phyloP scores from a whole-genome alignment of 2,113 vertebrate species.

The Colossoma macropomum region DNA sequence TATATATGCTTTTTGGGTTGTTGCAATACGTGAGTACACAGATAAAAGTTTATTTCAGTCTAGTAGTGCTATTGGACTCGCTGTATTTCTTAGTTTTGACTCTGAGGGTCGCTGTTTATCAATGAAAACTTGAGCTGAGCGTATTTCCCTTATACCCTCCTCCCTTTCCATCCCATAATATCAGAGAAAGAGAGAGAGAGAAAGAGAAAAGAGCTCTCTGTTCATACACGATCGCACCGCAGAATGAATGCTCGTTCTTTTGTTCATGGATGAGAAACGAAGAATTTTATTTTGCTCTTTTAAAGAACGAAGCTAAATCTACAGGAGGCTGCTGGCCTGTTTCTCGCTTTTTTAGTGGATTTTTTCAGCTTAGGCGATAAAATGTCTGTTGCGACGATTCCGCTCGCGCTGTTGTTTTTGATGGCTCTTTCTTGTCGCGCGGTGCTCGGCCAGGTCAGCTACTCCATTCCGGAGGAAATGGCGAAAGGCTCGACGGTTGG shows the following conservation, averaged over 20 bases:
- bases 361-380: neutral
- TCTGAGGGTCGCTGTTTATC: conserved; percentile 53
- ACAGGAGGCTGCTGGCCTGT: neutral
- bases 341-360: neutral
- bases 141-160: neutral
- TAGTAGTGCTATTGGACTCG: no score
- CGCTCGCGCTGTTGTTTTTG: neutral
- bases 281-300: neutral
- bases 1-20: no score
- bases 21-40: no score
- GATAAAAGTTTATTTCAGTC: no score
- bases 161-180: conserved; percentile 10
- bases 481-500: conserved; percentile 32
- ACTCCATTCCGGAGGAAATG: conserved; percentile 42
- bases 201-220: neutral
- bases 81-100: conserved; percentile 13
- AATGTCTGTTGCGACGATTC: neutral
- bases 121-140: neutral
- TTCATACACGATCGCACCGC: neutral
- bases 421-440: neutral
- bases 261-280: neutral
- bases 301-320: neutral
- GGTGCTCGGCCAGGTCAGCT: neutral
- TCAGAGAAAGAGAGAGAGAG: neutral
- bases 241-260: neutral